A percentile compares a stretch with the other conserved stretches of the same genome.
Conservation (phyloP, 2,888 invertebrate genomes). For the Sympetrum striolatum region DNA sequence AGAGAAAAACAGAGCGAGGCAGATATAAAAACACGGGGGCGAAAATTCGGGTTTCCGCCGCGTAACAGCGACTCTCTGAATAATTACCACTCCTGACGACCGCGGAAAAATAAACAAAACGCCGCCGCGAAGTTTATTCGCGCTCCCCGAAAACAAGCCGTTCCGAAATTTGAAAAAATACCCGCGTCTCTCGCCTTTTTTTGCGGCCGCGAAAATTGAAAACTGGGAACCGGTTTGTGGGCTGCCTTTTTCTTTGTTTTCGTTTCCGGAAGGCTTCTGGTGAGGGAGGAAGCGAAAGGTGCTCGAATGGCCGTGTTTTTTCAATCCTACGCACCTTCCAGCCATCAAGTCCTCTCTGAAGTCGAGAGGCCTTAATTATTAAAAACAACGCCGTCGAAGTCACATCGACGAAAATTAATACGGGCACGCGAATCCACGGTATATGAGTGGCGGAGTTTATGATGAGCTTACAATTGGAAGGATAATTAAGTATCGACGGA, state of each 20-base stretch:
- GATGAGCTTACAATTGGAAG: too few relatives aligned
- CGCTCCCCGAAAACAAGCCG: neutral
- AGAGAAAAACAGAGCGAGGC: neutral
- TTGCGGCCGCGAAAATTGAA: neutral
- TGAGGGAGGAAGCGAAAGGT: neutral
- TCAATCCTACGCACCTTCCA: too few relatives aligned
- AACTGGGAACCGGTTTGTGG: neutral
- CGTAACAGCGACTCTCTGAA: neutral
- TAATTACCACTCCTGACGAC: neutral
- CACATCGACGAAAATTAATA: too few relatives aligned
- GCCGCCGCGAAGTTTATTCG: neutral
- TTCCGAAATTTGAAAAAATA: neutral
- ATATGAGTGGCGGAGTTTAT: too few relatives aligned
- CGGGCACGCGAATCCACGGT: too few relatives aligned
- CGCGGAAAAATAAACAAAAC: neutral
- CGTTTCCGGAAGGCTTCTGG: neutral
- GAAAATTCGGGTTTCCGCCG: neutral
- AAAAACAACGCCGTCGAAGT: too few relatives aligned
- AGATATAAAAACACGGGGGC: neutral
- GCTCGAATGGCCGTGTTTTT: too few relatives aligned
- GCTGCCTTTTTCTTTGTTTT: neutral
- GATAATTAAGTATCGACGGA: too few relatives aligned
- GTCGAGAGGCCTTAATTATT: too few relatives aligned
- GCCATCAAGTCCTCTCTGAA: too few relatives aligned
- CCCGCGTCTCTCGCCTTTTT: too few relatives aligned